Evolutionary conservation across 2,888 invertebrate genomes (phyloP), one percentile per base, ranked within the genome.

Genomic region (Drosophila trichaetosa): DNA sequence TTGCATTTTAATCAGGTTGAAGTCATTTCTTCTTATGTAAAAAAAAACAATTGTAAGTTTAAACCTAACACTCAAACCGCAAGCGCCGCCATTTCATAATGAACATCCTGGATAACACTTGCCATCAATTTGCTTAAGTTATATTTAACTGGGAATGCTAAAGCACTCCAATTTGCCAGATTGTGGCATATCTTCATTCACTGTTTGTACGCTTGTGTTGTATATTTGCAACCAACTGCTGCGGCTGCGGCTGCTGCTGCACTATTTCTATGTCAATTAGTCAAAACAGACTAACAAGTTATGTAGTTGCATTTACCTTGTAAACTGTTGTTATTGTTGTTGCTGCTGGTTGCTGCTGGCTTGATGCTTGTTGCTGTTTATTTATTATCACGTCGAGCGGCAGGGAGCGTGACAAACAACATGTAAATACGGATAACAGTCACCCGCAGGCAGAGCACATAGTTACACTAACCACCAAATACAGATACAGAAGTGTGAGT

Each of bases 261-360:
- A 29, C n/a, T n/a, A 51, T 27, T 40, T 80, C 79, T 76, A 77
- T 77, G 76, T 80, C 88, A 87, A 89, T 89, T 89, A 89, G 88
- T 79, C 75, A 72, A 76, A 79, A 85, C 79, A 85, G 80, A 69
- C 73, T 76, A 80, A 80, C 75, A 80, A 83, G 80, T 76, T 81
- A 82, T 84, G 75, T 64, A 73, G 68, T 66, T 75, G 62, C 58
- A 69, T 52, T 49, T 62, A 62, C 61, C 42, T 54, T 51, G 60
- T 40, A 24, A 57, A 31, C 42, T 29, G 42, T 16, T 60, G 56
- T 40, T 60, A 49, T 27, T 42, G 24, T 27, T 62, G 34, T 34
- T 51, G 31, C 16, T 46, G 52, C n/a, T 49, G 38, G 49, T 46
- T 54, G 38, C 16, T 46, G 52, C 33, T 59, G 24, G 21, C 29